phyloP scores from a whole-genome alignment of 2,113 vertebrate species.

The Atherinomorus stipes region DNA sequence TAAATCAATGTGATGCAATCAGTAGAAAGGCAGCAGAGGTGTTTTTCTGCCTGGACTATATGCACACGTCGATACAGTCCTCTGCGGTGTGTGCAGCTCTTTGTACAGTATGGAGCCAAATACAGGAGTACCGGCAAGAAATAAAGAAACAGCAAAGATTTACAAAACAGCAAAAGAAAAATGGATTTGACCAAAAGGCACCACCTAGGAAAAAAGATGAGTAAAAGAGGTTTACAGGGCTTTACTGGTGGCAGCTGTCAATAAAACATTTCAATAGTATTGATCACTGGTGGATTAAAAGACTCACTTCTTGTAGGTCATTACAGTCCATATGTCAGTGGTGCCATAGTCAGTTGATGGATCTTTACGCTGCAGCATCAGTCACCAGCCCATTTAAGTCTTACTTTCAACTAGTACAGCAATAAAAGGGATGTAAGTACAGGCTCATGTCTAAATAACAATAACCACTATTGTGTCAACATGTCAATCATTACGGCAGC shows the following conservation, averaged over 20 bases:
- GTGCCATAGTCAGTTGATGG: constrained; percentile 18
- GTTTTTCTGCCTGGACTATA: neutral
- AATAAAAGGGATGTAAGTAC: constrained; percentile 12
- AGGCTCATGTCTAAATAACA: too few relatives aligned
- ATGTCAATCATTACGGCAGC: too few relatives aligned
- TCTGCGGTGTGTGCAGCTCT: neutral
- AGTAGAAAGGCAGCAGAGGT: constrained; percentile 9
- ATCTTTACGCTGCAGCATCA: constrained; percentile 13
- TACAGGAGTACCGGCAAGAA: neutral
- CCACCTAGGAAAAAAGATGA: neutral
- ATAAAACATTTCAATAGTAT: constrained; percentile 47
- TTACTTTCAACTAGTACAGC: neutral
- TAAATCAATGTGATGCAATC: constrained; percentile 20
- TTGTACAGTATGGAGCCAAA: neutral
- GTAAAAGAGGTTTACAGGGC: neutral
- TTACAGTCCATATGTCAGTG: constrained; percentile 24
- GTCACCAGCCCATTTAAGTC: neutral
- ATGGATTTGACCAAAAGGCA: neutral
- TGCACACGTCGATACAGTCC: neutral
- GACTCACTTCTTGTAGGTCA: constrained; percentile 22
- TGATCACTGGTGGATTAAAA: constrained; percentile 50
- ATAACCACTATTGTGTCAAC: too few relatives aligned
- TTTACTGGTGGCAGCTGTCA: constrained; percentile 18
- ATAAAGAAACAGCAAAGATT: neutral
- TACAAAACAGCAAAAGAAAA: constrained; percentile 11